Evolutionary conservation across 1,140 invertebrate species (phyloP).

Genomic region (Drosophila tani): DNA sequence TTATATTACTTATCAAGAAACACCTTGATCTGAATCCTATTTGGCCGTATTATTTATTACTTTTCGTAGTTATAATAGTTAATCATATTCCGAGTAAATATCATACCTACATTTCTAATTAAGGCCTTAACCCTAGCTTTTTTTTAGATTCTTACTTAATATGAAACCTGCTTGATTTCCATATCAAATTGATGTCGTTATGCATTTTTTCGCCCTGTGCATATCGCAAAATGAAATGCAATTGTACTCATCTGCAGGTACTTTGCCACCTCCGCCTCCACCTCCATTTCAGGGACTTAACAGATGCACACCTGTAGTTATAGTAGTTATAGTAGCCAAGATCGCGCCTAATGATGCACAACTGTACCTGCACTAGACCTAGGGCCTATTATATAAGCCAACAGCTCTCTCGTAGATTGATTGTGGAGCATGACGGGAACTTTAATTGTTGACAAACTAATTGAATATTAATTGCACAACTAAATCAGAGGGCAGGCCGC

Average conservation of each 20-base stretch:
- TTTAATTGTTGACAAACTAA: constrained; percentile 18
- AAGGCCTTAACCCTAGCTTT: no score
- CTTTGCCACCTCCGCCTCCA: background rate
- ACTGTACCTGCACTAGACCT: constrained; percentile 7
- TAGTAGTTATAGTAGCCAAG: background rate
- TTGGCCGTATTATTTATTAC: no score
- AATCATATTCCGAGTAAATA: no score
- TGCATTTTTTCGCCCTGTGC: constrained; percentile 2
- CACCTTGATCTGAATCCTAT: no score
- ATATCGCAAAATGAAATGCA: constrained; percentile 10
- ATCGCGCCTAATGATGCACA: constrained; percentile 1
- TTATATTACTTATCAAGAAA: no score
- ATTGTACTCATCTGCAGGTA: constrained; percentile 31
- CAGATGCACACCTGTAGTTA: no score
- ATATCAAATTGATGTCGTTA: background rate
- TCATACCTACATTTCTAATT: no score
- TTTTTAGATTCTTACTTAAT: no score
- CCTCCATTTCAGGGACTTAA: background rate
- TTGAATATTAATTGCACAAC: constrained; percentile 19
- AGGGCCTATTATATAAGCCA: constrained; percentile 15
- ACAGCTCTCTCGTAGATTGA: background rate
- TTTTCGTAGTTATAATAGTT: no score
- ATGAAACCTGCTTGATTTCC: background rate
- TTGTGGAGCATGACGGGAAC: constrained; percentile 15
- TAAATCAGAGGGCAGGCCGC: background rate